A percentile compares a stretch with the other conserved stretches of the same genome.
These are phyloP conservation scores for Melanostigma gelatinosum DNA, from an alignment of 2,113 vertebrate species.

Conservation along the genomic window DNA sequence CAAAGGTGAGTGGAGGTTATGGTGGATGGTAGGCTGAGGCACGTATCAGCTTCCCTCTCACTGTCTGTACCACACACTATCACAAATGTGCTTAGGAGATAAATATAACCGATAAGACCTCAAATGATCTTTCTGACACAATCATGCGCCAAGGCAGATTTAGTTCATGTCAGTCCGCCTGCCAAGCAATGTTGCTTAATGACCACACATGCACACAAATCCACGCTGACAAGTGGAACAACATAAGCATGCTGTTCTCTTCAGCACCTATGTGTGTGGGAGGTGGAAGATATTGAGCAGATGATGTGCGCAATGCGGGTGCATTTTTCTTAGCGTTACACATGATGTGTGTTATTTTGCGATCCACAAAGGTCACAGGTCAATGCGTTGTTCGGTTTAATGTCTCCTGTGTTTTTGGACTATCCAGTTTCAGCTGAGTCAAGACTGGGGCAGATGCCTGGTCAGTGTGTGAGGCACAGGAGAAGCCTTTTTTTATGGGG, in stretches of 20 bases:
- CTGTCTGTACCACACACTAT: slow-evolving; percentile 4
- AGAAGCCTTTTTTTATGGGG: slow-evolving; percentile 45
- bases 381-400: slow-evolving; percentile 30
- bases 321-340: slow-evolving; percentile 35
- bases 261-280: slow-evolving; percentile 58
- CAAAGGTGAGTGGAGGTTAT: slow-evolving; percentile 46
- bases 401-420: slow-evolving; percentile 19
- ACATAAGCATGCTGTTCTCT: slow-evolving; percentile 60
- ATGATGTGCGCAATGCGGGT: slow-evolving; percentile 24
- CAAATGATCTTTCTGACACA: slow-evolving; percentile 7
- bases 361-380: slow-evolving; percentile 32
- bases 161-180: background rate
- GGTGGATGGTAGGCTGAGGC: slow-evolving; percentile 19
- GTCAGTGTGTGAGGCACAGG: slow-evolving; percentile 48
- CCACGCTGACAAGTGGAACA: slow-evolving; percentile 23
- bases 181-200: slow-evolving; percentile 23
- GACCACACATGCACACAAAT: slow-evolving; percentile 33
- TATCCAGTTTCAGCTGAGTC: slow-evolving; percentile 60
- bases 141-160: background rate
- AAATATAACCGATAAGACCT: background rate
- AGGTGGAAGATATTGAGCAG: slow-evolving; percentile 57
- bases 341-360: slow-evolving; percentile 30
- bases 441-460: slow-evolving; percentile 28
- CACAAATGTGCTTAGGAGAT: slow-evolving; percentile 5
- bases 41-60: background rate